Evolutionary conservation across 2,797 vertebrate species (phyloP), one percentile per base, ranked within the genome.

Genomic region (Arvicola amphibius): DNA sequence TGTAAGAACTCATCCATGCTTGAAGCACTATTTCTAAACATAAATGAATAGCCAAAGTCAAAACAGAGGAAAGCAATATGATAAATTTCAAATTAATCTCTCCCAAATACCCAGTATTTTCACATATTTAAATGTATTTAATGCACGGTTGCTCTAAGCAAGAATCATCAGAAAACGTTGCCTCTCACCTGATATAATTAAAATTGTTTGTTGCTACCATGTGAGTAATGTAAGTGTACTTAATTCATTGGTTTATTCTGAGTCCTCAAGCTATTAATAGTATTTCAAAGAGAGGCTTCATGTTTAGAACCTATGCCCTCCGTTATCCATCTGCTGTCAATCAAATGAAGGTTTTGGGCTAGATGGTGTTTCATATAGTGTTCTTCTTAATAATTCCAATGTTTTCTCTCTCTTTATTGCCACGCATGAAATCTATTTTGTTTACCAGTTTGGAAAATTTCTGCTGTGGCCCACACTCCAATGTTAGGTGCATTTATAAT

Each of bases 1-100:
- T 65, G 34, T 80, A 87, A 88, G 83, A 97, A 71, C 71, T 92
- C 88, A 88, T 34, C 81, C 91, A 96, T 92, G 92, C 97, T 96
- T 97, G 95, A 97, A 96, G 77, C 67, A n/a, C 48, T 91, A 21
- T 96, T 96, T 97, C 91, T 94, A 96, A 97, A 97, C 94, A 37
- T 86, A 96, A 97, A 96, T 96, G 92, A 97, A 94, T 81, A 95
- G 65, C 79, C 79, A 85, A 61, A 94, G 88, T 97, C 92, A 94
- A 91, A 97, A 88, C 63, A 95, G 74, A 97, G 34, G 92, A 94
- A 95, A 90, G 90, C 88, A 95, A 95, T 76, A 76, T 88, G 88
- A 97, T 83, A 95, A 88, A 96, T 97, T 96, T 95, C 90, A 97
- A 95, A 97, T 96, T 96, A 96, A 96, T 96, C 90, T 96, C 95